Percentiles rank a stretch among this genome's conserved stretches.
phyloP scores from a whole-genome alignment of 2,113 vertebrate genomes.

The Misgurnus anguillicaudatus region DNA sequence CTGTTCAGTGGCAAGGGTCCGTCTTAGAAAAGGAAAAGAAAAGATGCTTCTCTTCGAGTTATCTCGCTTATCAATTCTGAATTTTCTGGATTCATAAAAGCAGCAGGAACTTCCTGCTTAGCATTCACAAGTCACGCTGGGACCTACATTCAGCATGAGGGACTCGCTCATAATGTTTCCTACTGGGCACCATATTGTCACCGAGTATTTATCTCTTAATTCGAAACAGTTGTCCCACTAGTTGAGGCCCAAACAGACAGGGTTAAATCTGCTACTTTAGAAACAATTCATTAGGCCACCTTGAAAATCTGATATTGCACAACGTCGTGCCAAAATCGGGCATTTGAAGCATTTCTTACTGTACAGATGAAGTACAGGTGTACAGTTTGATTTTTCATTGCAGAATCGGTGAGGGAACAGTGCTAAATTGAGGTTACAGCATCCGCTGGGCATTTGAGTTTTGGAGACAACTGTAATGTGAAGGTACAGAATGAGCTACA shows the following conservation, averaged over 20 bases:
- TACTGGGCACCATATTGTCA: conserved; percentile 91
- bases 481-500: conserved; percentile 17
- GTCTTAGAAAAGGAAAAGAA: conserved; percentile 80
- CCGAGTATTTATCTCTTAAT: conserved; percentile 77
- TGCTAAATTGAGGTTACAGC: conserved; percentile 78
- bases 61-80: conserved; percentile 48
- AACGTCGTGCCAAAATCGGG: conserved; percentile 59
- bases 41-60: conserved; percentile 75
- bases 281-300: not conserved
- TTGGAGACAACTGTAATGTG: conserved; percentile 32
- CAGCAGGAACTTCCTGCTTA: conserved; percentile 41
- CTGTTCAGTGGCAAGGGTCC: conserved; percentile 97
- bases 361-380: conserved; percentile 3
- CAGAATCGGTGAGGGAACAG: conserved; percentile 64
- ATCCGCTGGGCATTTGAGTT: conserved; percentile 83
- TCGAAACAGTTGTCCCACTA: conserved; percentile 26
- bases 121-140: conserved; percentile 46
- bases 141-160: conserved; percentile 85
- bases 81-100: conserved; percentile 61
- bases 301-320: conserved; percentile 15
- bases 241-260: conserved; percentile 25
- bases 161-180: conserved; percentile 96
- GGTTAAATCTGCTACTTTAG: not conserved
- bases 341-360: conserved; percentile 30
- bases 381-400: conserved; percentile 79